Percentiles rank a stretch among this genome's conserved stretches.
These are phyloP conservation scores for Gymnarchus niloticus DNA, from an alignment of 2,113 vertebrate genomes.

Conservation along the genomic window DNA sequence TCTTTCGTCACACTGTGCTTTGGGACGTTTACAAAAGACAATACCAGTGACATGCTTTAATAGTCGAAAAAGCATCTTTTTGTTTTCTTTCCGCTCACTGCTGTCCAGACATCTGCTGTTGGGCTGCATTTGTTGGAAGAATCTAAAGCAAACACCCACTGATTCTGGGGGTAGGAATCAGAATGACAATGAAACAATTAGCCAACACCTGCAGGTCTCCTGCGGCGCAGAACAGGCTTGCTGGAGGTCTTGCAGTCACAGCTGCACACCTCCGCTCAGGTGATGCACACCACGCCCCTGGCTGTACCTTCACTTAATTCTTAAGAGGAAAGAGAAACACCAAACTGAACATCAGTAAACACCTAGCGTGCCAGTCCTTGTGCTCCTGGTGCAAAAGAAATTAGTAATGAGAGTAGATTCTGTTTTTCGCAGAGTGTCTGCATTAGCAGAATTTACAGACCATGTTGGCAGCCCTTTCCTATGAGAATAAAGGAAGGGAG, in stretches of 20 bases:
- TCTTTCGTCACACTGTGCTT: neutral
- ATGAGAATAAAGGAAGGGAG: neutral
- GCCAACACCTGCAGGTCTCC: conserved; percentile 5
- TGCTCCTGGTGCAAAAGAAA: neutral
- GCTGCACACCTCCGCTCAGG: neutral
- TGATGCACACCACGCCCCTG: neutral
- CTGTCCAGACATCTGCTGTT: neutral
- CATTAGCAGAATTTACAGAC: neutral
- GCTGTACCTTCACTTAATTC: neutral
- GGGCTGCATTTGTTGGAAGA: neutral
- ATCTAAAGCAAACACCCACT: neutral
- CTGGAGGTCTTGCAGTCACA: neutral
- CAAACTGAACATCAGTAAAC: neutral
- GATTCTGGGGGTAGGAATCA: neutral
- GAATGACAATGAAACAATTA: conserved; percentile 5
- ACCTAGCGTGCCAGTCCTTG: neutral
- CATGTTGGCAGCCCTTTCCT: neutral
- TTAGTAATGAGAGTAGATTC: neutral
- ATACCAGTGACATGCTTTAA: neutral
- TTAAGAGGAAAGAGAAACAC: neutral
- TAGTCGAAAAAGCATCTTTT: neutral
- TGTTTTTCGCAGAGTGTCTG: neutral
- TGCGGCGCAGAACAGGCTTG: neutral
- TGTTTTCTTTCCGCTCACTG: neutral
- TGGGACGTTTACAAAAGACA: neutral